Evolutionary conservation across 2,888 invertebrate genomes (phyloP).

Genomic region (Holacanthella duospinosa): DNA sequence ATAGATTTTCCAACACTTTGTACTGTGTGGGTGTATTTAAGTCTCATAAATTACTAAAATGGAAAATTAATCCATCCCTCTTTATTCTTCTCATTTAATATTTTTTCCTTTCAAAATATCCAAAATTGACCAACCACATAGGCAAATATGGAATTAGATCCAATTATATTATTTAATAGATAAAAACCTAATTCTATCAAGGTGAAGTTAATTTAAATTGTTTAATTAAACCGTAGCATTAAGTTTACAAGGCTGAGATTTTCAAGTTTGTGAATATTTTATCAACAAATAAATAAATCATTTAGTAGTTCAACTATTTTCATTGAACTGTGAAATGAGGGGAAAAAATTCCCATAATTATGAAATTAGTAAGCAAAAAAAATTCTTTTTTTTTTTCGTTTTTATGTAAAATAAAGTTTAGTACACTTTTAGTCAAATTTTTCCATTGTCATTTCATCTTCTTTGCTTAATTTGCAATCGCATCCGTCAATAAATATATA

Average conservation of each 20-base stretch:
- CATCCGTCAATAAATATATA: no score
- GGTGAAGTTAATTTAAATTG: neutral
- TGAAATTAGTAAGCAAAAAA: no score
- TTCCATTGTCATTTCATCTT: no score
- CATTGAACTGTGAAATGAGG: no score
- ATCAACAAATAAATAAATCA: no score
- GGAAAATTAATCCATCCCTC: slow-evolving; percentile 6
- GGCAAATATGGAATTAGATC: slow-evolving; percentile 3
- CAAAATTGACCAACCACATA: neutral
- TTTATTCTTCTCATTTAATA: neutral
- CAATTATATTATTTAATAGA: neutral
- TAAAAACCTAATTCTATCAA: neutral
- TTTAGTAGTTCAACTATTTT: no score
- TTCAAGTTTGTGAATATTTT: no score
- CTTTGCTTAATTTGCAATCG: no score
- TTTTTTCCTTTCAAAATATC: neutral
- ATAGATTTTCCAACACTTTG: neutral
- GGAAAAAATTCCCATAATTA: no score
- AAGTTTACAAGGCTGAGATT: no score
- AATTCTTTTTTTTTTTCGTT: neutral
- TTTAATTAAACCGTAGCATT: slow-evolving; percentile 1
- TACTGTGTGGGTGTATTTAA: slow-evolving; percentile 10
- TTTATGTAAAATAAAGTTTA: neutral
- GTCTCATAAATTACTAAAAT: neutral
- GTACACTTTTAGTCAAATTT: neutral